Base-by-base conservation (phyloP, 1,140 invertebrate species). In the Anastatus disparis region DNA sequence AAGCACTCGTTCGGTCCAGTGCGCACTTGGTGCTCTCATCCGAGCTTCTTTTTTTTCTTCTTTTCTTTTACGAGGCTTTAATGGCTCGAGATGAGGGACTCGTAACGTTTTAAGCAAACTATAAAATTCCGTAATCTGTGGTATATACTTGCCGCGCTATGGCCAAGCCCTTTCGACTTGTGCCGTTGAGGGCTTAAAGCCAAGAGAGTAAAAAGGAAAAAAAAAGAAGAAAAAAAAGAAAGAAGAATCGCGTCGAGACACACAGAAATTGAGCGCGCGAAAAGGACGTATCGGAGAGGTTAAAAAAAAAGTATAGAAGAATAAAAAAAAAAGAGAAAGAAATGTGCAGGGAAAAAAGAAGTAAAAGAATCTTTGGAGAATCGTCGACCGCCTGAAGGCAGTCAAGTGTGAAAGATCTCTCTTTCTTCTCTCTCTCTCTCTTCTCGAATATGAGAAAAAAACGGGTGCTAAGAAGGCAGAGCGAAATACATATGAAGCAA, bases 391-490 rank as follows among this genome's bases (percentile, higher is more conserved):
- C 13, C 22, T 31, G 50, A 65, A 38, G 52, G 52, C 73, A 74
- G 72, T 63, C 61, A 66, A 75, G 72, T 72, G 75, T 77, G 74
- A 77, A 77, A 74, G 70, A 77, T 77, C 68, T n/a, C n/a, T n/a
- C n/a, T n/a, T n/a, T n/a, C n/a, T n/a, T n/a, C n/a, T n/a, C n/a
- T n/a, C n/a, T n/a, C n/a, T n/a, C n/a, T n/a, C n/a, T n/a, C 70
- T 56, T 9, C 53, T 59, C 62, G 70, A 50, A 53, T 26, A 62
- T 70, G 69, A 77, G 71, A 76, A 59, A 70, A 69, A 48, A 73
- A 70, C 22, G 27, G 58, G 46, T 26, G 29, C 26, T n/a, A 48
- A 74, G 61, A 74, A 59, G 26, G 52, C 13, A 8, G 46, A 26
- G 17, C 17, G 61, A 44, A 42, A 52, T 24, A 66, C 73, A 74